Evolutionary conservation across 2,888 invertebrate species (phyloP), one percentile per base, ranked within the genome.

Genomic region (Brassicogethes aeneus): DNA sequence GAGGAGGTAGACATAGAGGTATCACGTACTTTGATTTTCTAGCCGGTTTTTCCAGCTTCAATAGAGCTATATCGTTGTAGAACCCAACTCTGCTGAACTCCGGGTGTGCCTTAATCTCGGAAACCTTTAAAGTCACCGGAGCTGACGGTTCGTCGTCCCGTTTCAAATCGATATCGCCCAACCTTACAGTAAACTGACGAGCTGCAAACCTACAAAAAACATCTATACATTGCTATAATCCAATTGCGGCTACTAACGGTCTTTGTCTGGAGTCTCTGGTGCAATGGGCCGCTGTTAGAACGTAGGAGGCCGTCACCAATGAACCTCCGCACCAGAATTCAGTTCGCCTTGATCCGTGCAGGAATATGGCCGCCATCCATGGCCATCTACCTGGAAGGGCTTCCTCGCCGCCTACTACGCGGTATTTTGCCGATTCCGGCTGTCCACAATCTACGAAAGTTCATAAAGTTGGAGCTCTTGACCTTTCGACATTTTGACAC

Each of bases 271-370:
- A 84, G 64, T 93, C 92, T 47, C 87, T 76, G 1, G 94, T 93
- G 59, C 94, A 94, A 74, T 94, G 94, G 0, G 94, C 93, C 1
- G 94, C 93, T 1, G 93, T 93, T 3, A 94, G 59, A 55, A 90
- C 77, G 60, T 91, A 87, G 37, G 78, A 76, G 29, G 79, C 71
- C n/a, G 84, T 83, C 36, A 94, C 81, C 34, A 94, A 69, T 0
- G 90, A 86, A 1, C 93, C 94, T 0, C 93, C 93, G 60, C 94
- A 94, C 92, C 92, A 92, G 70, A 91, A 92, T 66, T 91, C 91
- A 0, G 86, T 81, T 16, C 89, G 76, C 54, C 84, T 79, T 29
- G 82, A 79, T 5, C 90, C 91, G 59, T 90, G 89, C 35, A 93
- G 73, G 67, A 87, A 93, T 53, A 93, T 90, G 1, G 93, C 93